phyloP scores from a whole-genome alignment of 30 jellyfish, hydroid and myxozoan genomes.

The Chrysaora quinquecirrha region DNA sequence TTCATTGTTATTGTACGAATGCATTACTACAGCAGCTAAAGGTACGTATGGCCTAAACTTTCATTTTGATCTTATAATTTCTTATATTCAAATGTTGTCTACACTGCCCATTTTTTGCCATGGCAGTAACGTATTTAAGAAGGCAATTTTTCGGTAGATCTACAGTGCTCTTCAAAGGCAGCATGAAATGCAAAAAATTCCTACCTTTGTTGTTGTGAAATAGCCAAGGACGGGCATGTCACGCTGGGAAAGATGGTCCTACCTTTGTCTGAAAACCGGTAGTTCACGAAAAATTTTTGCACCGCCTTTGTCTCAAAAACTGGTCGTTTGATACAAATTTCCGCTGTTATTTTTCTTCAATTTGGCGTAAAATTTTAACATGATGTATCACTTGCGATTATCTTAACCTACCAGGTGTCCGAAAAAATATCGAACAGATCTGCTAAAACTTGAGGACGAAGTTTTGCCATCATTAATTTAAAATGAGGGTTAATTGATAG shows the following conservation, averaged over 20 bases:
- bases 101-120: constrained; percentile 4
- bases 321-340: constrained; percentile 2
- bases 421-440: not conserved
- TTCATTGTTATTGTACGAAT: not conserved
- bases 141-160: not conserved
- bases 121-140: not conserved
- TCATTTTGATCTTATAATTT: not conserved
- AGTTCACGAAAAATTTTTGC: constrained; percentile 1
- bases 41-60: constrained; percentile 1
- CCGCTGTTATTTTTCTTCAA: too few relatives aligned
- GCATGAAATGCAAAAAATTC: not conserved
- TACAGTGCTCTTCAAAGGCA: constrained; percentile 1
- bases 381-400: constrained; percentile 1
- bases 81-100: not conserved
- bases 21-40: constrained; percentile 2
- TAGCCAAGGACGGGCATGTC: not conserved
- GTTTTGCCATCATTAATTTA: not conserved
- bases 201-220: constrained; percentile 1
- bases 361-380: not conserved
- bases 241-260: constrained; percentile 6
- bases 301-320: not conserved
- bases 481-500: not conserved
- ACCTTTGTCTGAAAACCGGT: not conserved
- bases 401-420: not conserved
- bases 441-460: not conserved